Conservation (phyloP, 2,888 invertebrate genomes). For the Drosophila stalkeri region DNA sequence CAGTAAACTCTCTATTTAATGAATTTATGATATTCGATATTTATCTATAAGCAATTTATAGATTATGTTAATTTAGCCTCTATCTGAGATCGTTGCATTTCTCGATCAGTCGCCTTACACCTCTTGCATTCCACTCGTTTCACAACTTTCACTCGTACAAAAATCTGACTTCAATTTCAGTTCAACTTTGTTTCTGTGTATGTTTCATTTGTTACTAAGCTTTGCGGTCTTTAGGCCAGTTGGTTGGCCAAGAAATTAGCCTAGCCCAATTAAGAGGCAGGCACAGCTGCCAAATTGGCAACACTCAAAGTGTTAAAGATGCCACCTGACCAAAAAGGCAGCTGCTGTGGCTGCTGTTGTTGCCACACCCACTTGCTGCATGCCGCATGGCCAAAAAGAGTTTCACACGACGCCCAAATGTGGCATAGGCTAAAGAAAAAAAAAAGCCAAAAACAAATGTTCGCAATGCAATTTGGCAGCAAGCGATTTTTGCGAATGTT, state of each 20-base stretch:
- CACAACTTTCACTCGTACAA: constrained; percentile 46
- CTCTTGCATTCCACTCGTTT: not conserved
- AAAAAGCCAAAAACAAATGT: constrained; percentile 17
- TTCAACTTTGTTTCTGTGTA: not conserved
- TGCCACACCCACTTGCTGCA: constrained; percentile 50
- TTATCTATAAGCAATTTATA: constrained; percentile 33
- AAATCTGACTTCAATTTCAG: constrained; percentile 4
- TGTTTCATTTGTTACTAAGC: not conserved
- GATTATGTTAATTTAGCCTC: constrained; percentile 52
- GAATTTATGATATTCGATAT: constrained; percentile 26
- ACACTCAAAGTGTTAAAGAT: constrained; percentile 67
- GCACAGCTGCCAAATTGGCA: constrained; percentile 68
- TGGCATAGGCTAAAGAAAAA: constrained; percentile 16
- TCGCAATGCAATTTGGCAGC: constrained; percentile 61
- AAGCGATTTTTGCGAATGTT: constrained; percentile 43
- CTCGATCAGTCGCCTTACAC: constrained; percentile 26
- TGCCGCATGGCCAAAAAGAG: constrained; percentile 55
- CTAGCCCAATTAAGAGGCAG: constrained; percentile 59
- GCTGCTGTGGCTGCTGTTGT: constrained; percentile 1
- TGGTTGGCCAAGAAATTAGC: constrained; percentile 42
- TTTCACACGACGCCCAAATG: constrained; percentile 51
- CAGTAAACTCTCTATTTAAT: constrained; percentile 32
- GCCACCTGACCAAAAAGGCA: constrained; percentile 53
- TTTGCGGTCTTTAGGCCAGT: constrained; percentile 34
- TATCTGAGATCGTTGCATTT: constrained; percentile 25